Evolutionary conservation across 2,797 vertebrate genomes (phyloP), one percentile per base, ranked within the genome.

Genomic region (Coregonus ussuriensis): DNA sequence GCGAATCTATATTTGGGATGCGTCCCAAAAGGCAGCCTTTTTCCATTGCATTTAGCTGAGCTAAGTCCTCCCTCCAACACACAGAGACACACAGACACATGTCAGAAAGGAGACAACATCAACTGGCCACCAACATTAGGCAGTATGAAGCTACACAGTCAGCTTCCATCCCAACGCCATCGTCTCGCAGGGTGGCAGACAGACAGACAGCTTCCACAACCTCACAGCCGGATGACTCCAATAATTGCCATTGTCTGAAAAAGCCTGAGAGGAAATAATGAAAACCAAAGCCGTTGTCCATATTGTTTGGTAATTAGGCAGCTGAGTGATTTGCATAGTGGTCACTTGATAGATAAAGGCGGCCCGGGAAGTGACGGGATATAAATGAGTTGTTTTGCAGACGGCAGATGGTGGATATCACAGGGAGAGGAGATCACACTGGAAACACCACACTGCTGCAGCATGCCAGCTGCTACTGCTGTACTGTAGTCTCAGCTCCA

Each of bases 401-500:
- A 96, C 88, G 95, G 94, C 96, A 98, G 97, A 97, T 97, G 97
- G 98, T 91, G 94, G 89, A 93, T 96, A 95, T 94, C 92, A 92
- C 91, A 94, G 90, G 89, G 95, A 94, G 94, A 91, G 89, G 85
- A 90, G 72, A 89, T 94, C 93, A 80, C 84, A 87, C 87, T 89
- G 88, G 84, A 91, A 90, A 90, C 84, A 85, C 86, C 89, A 93
- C 92, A 92, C 94, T 95, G 91, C 41, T 47, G 41, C 21, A 29
- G 59, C 93, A 79, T 90, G 92, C 94, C 97, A 98, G 96, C 96
- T 98, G 97, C 94, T 95, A 25, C 47, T 74, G 56, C 56, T 74
- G 33, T 35, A 35, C 33, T 35, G 93, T 91, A 89, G 89, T 91
- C 91, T 92, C 89, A 89, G 86, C 29, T 56, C 29, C 16, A 29